Evolutionary conservation across 2,113 vertebrate genomes (phyloP).

Genomic region (Zosterops pallidus): DNA sequence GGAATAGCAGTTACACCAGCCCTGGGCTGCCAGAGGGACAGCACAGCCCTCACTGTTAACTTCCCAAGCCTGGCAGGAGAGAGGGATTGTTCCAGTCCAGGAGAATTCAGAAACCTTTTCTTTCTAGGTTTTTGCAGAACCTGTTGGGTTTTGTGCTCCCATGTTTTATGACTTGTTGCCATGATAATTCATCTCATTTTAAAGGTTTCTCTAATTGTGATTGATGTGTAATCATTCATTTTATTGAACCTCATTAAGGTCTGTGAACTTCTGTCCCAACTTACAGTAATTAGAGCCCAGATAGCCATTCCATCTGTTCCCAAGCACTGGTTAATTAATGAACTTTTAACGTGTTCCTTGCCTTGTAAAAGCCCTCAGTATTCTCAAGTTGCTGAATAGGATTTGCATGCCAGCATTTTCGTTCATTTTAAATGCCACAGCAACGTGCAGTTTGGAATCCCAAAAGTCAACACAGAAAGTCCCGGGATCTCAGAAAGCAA

Average conservation of each 20-base stretch:
- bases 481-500: conserved; percentile 2
- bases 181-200: conserved; percentile 70
- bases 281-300: conserved; percentile 90
- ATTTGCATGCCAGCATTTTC: conserved; percentile 79
- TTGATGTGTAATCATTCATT: conserved; percentile 83
- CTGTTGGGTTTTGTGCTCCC: conserved; percentile 58
- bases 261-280: conserved; percentile 83
- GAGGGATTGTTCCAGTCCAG: not conserved
- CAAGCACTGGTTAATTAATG: conserved; percentile 95
- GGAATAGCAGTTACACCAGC: not conserved
- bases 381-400: conserved; percentile 86
- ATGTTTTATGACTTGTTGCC: conserved; percentile 78
- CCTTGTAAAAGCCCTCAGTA: conserved; percentile 82
- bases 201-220: conserved; percentile 77
- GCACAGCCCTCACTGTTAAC: not conserved
- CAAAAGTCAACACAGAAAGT: conserved; percentile 47
- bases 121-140: not conserved
- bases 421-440: conserved; percentile 48
- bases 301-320: conserved; percentile 96
- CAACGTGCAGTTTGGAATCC: conserved; percentile 76
- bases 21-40: not conserved
- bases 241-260: conserved; percentile 82
- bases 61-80: not conserved
- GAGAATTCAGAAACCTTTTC: not conserved
- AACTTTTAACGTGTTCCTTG: conserved; percentile 86